These are phyloP conservation scores for Brachionus plicatilis DNA, from an alignment of 1,140 invertebrate genomes.

Conservation along the genomic window DNA sequence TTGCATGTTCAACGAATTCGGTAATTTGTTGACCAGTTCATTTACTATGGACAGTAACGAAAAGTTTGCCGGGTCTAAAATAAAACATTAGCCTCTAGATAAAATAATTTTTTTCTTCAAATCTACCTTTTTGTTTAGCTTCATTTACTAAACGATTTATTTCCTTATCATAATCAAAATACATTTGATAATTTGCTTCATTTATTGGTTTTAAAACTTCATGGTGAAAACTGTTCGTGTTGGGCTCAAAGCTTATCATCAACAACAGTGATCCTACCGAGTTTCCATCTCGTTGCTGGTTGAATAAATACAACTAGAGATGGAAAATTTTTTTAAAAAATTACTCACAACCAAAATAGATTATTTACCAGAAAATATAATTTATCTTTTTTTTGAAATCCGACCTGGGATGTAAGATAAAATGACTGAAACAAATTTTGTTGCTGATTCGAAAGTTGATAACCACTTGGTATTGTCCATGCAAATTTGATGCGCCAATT, in stretches of 20 bases:
- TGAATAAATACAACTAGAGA: slow-evolving; percentile 7
- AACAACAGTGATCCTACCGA: background rate
- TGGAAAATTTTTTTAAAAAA: background rate
- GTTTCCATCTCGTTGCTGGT: background rate
- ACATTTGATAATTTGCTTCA: background rate
- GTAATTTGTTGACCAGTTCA: background rate
- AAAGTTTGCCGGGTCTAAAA: background rate
- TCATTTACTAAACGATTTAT: background rate
- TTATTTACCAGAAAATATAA: slow-evolving; percentile 14
- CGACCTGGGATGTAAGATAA: background rate
- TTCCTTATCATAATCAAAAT: background rate
- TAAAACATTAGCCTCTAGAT: background rate
- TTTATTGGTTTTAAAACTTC: slow-evolving; percentile 14
- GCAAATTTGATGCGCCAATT: slow-evolving; percentile 17
- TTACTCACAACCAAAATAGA: background rate
- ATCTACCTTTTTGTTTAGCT: slow-evolving; percentile 23
- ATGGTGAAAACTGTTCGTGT: background rate
- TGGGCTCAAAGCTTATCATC: background rate
- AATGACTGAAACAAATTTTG: background rate
- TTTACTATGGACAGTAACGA: background rate
- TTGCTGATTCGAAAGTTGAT: background rate
- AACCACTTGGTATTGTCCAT: slow-evolving; percentile 12
- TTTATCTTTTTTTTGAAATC: slow-evolving; percentile 36
- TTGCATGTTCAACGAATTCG: background rate
- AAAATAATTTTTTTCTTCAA: background rate